Base-by-base conservation (phyloP, 2,888 invertebrate genomes). In the Eilema sororculum region DNA sequence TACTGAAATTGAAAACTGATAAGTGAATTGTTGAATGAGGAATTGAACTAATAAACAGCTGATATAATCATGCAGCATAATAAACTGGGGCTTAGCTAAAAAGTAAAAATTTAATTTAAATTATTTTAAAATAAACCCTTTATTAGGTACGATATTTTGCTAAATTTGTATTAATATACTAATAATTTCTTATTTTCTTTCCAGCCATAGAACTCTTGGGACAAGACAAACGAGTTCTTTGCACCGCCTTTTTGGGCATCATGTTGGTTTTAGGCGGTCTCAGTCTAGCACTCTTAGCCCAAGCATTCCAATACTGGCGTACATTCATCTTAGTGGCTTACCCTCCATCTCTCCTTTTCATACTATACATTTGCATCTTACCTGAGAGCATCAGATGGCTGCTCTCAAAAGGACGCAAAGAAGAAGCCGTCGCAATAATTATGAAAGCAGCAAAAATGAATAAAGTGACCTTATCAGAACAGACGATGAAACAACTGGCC, bases 351-450 rank as follows among this genome's bases (percentile, higher is more conserved):
- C 83, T 97, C 10, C 88, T 97, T 0, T 96, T 97, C 77, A 87
- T 98, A 25, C 87, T 95, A 0, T 97, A 97, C 85, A 96, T 97
- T 69, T 97, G 97, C 95, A 82, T 97, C 6, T 91, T 97, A n/a
- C 97, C 97, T 0, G 97, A 97, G 89, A 97, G 97, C 69, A 96
- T 97, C 33, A 94, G 98, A 73, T 98, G 98, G 98, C 92, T 98
- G 9, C 86, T 98, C 2, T 96, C 97, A 0, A 97, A 97, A 78
- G 96, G 97, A 3, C 94, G 96, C 72, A 96, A 96, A 75, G 96
- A 96, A 57, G 96, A 97, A 78, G 97, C 97, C 0, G 96, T 96
- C 46, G 91, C 92, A 41, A 96, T 97, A 16, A 93, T 97, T 58
- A 93, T 94, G 75, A 96, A 91, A 74, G 97, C 97, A 2, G 97